These are phyloP conservation scores for Pogonocichla stellata DNA, from an alignment of 2,113 vertebrate species.

Conservation along the genomic window DNA sequence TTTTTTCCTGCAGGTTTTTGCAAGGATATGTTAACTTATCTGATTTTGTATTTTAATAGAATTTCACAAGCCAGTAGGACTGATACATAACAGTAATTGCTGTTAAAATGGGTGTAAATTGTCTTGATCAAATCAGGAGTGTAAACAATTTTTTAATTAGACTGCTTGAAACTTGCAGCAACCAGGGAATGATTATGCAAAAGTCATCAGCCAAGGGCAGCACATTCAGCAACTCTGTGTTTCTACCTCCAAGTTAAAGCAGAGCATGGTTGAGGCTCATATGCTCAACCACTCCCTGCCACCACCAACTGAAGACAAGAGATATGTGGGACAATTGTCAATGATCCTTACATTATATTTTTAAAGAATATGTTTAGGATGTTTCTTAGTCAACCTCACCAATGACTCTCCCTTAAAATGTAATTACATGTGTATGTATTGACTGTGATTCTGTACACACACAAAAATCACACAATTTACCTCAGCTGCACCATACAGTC, in stretches of 20 bases:
- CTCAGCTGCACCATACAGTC: not conserved
- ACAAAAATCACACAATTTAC: not conserved
- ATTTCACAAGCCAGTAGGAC: conserved; percentile 7
- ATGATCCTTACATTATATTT: not conserved
- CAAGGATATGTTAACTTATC: not conserved
- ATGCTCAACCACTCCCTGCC: not conserved
- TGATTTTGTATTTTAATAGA: conserved; percentile 38
- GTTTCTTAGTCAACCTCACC: not conserved
- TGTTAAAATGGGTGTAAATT: conserved; percentile 38
- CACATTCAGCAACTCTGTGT: not conserved
- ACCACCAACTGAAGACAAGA: not conserved
- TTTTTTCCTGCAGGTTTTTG: conserved; percentile 34
- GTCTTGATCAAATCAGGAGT: conserved; percentile 21
- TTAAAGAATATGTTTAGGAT: not conserved
- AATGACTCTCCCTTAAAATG: not conserved
- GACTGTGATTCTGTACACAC: not conserved
- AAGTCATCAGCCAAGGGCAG: not conserved
- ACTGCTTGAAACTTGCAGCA: not conserved
- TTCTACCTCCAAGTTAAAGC: not conserved
- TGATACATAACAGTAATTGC: not conserved
- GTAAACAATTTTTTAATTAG: conserved; percentile 41
- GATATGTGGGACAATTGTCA: not conserved
- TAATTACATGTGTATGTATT: not conserved
- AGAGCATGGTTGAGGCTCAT: not conserved
- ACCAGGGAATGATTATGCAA: not conserved